A percentile compares a stretch with the other conserved stretches of the same genome.
Evolutionary conservation across 2,888 invertebrate genomes (phyloP).

Genomic region (Andrena bucephala): DNA sequence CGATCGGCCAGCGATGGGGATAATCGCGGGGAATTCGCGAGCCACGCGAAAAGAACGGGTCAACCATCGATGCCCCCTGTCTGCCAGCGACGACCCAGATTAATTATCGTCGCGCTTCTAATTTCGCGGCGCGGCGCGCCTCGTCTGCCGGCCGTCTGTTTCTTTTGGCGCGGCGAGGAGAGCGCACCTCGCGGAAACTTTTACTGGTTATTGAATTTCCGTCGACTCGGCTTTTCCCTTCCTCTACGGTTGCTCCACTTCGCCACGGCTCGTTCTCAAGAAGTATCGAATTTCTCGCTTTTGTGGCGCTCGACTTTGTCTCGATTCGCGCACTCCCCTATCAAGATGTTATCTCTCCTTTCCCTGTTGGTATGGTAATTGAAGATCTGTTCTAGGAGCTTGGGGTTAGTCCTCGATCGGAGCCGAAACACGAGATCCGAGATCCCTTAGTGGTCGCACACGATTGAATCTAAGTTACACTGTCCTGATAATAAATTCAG

Average conservation of each 20-base stretch:
- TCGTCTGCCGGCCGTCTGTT: conserved; percentile 38
- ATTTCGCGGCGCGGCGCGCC: conserved; percentile 39
- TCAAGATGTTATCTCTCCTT: neutral
- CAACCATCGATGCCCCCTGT: conserved; percentile 47
- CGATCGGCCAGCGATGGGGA: neutral
- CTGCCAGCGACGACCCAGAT: conserved; percentile 44
- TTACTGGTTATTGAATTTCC: conserved; percentile 58
- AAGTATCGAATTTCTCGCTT: conserved; percentile 53
- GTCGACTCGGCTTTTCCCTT: conserved; percentile 25
- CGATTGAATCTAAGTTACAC: neutral
- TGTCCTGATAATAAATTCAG: too few species aligned
- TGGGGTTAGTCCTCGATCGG: neutral
- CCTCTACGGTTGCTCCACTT: conserved; percentile 43
- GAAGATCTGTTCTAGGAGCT: neutral
- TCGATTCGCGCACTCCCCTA: conserved; percentile 1
- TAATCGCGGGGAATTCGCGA: conserved; percentile 5
- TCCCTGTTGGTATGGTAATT: neutral
- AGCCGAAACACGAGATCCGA: too few species aligned
- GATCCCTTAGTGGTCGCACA: too few species aligned
- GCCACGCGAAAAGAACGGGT: conserved; percentile 11
- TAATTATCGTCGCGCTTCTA: conserved; percentile 60
- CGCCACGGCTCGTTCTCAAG: conserved; percentile 11
- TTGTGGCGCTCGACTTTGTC: conserved; percentile 18
- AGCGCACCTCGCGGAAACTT: conserved; percentile 26
- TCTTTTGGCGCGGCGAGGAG: conserved; percentile 18